phyloP scores from a whole-genome alignment of 2,113 vertebrate genomes.

The Syngnathus floridae region DNA sequence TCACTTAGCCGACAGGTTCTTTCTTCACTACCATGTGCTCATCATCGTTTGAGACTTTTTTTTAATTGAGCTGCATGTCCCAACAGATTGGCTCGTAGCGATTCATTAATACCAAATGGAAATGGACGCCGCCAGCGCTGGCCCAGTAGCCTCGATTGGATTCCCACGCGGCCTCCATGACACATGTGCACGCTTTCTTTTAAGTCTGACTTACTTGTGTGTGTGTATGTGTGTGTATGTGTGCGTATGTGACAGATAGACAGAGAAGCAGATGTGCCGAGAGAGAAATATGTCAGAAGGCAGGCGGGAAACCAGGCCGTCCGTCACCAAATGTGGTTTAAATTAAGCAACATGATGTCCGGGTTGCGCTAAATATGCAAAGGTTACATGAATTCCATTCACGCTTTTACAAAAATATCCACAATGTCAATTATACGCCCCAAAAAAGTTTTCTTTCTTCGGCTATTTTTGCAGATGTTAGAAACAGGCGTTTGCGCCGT shows the following conservation, averaged over 20 bases:
- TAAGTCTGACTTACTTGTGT: conserved; percentile 77
- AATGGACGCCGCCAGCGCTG: conserved; percentile 70
- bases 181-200: conserved; percentile 73
- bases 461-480: too few species aligned
- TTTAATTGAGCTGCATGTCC: conserved; percentile 72
- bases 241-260: conserved; percentile 8
- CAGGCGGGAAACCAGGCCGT: conserved; percentile 59
- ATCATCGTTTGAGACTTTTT: conserved; percentile 55
- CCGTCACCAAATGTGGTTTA: conserved; percentile 36
- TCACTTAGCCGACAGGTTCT: conserved; percentile 47
- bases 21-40: conserved; percentile 48
- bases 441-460: too few species aligned
- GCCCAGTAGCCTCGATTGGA: conserved; percentile 73
- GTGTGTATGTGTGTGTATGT: background rate
- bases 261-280: conserved; percentile 46
- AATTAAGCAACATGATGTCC: conserved; percentile 26
- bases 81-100: conserved; percentile 63
- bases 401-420: background rate
- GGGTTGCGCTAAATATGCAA: conserved; percentile 17
- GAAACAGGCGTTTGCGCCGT: too few species aligned
- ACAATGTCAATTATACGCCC: background rate
- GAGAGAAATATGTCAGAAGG: conserved; percentile 65
- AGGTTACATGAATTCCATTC: background rate
- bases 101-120: conserved; percentile 73
- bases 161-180: conserved; percentile 55